Evolutionary conservation across 1,140 invertebrate genomes (phyloP), one percentile per base, ranked within the genome.

Genomic region (Oedothorax gibbosus): DNA sequence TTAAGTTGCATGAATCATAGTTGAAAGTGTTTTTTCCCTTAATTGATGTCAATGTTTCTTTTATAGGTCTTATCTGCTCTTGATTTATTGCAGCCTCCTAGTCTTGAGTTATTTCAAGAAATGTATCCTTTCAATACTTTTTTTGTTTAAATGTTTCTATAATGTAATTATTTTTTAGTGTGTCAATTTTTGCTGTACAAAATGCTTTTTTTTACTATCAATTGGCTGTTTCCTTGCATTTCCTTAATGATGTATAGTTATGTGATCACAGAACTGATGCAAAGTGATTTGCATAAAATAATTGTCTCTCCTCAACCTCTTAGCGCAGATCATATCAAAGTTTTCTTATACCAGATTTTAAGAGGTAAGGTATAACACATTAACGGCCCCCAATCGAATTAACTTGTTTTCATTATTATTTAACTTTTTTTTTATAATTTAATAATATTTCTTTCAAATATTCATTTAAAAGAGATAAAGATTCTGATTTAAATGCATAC

Each of bases 281-380:
- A 99, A 92, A 99, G 97, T 91, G 98, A 99, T 93, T 93, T 99
- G 87, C 98, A 99, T 93, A 99, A 99, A 93, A 99, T 99, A 90
- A 99, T 99, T 90, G 98, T 99, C 87, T 99, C 97, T 86, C 97
- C 98, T 81, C 98, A 99, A 92, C 96, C 98, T 89, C 94, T 99
- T 75, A 98, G 97, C 87, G 94, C 97, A 79, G 98, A 99, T 92
- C 98, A 99, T 93, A 98, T 99, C 91, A 99, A 99, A 94, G 97
- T 99, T 91, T 99, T 99, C 94, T 95, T 99, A 87, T 99, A 99
- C 92, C 98, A 99, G 93, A 99, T 99, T 91, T 94, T 99, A 88
- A 94, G 98, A 93, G 98, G 97, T 86, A 84, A 68, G 73, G 5
- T 35, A 35, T 35, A 35, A 35, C 1, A 35, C 1, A 35, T 2